A percentile compares a stretch with the other conserved stretches of the same genome.
Evolutionary conservation across 2,113 vertebrate species (phyloP).

Genomic region (Herpailurus yagouaroundi): DNA sequence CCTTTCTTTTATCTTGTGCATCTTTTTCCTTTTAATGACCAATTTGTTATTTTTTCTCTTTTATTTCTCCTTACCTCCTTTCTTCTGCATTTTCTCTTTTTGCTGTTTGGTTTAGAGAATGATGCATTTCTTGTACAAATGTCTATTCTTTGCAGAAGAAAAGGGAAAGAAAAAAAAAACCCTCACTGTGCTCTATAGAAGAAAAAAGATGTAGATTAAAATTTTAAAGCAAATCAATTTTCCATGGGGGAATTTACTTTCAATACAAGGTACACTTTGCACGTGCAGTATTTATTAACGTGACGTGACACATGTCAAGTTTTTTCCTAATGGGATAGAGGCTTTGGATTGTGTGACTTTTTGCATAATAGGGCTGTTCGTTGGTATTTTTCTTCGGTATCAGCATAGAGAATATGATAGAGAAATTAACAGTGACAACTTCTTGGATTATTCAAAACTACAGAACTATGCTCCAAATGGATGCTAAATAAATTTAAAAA

Average conservation of each 20-base stretch:
- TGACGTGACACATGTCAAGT: constrained; percentile 53
- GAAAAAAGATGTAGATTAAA: constrained; percentile 68
- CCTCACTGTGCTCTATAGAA: background rate
- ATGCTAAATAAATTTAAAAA: constrained; percentile 61
- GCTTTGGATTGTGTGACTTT: constrained; percentile 61
- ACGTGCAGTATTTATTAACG: constrained; percentile 72
- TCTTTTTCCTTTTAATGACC: constrained; percentile 85
- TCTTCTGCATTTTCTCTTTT: constrained; percentile 71
- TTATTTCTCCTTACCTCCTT: constrained; percentile 71
- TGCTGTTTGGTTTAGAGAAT: constrained; percentile 59
- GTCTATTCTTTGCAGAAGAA: constrained; percentile 43
- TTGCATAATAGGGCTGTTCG: constrained; percentile 70
- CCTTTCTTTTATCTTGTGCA: constrained; percentile 79
- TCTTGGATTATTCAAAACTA: constrained; percentile 63
- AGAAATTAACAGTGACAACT: constrained; percentile 53
- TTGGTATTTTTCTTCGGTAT: constrained; percentile 71
- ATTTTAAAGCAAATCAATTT: constrained; percentile 70
- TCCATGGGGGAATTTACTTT: constrained; percentile 51
- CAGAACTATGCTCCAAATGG: constrained; percentile 1
- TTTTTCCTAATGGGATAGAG: constrained; percentile 68
- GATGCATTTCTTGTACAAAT: constrained; percentile 34
- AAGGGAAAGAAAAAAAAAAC: rapidly evolving
- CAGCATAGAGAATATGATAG: constrained; percentile 48
- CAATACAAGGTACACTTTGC: constrained; percentile 37
- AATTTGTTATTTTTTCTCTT: constrained; percentile 80